phyloP scores from a whole-genome alignment of 2,113 vertebrate genomes.

The Hippocampus barbouri region DNA sequence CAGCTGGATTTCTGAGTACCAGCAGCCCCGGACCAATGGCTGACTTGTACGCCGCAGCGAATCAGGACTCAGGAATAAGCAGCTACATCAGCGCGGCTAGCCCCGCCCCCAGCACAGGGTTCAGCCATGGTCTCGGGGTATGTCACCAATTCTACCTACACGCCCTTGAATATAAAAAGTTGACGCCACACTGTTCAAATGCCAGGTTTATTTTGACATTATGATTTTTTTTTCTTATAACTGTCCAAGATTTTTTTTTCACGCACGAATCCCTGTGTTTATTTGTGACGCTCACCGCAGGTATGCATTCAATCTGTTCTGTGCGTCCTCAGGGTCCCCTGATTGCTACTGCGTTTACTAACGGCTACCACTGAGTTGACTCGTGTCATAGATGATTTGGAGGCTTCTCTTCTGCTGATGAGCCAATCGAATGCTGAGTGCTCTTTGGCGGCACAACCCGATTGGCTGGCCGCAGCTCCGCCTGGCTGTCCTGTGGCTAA shows the following conservation, averaged over 20 bases:
- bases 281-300: conserved; percentile 3
- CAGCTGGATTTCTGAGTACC: conserved; percentile 93
- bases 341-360: conserved; percentile 98
- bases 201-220: neutral
- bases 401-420: conserved; percentile 58
- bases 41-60: conserved; percentile 75
- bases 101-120: conserved; percentile 75
- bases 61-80: conserved; percentile 76
- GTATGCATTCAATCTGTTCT: conserved; percentile 3
- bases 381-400: conserved; percentile 59
- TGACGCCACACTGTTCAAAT: neutral
- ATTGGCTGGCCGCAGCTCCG: conserved; percentile 72
- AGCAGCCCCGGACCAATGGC: conserved; percentile 93
- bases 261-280: conserved; percentile 18
- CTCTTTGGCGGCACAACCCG: conserved; percentile 71
- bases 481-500: conserved; percentile 66
- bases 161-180: conserved; percentile 3
- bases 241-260: neutral
- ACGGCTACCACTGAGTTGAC: conserved; percentile 91
- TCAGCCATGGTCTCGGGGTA: conserved; percentile 93
- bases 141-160: conserved; percentile 35
- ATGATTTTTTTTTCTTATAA: no score
- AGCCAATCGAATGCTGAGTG: conserved; percentile 68
- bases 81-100: conserved; percentile 76
- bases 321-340: conserved; percentile 80